phyloP scores from a whole-genome alignment of 35 echinoderm and acorn worm species.

The Chiridota heheva region DNA sequence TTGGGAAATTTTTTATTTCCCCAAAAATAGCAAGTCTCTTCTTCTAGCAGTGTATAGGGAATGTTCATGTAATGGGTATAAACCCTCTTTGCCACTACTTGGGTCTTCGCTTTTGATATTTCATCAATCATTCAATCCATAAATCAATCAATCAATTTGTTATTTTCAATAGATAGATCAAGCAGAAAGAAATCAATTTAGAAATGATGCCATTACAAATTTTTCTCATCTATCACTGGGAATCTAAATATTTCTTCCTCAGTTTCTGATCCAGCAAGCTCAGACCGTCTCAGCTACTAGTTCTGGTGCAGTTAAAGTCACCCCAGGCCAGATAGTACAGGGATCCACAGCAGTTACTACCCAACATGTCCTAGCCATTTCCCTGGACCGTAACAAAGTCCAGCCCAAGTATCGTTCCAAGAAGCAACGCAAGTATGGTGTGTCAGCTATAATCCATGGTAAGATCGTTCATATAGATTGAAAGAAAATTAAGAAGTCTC shows the following conservation, averaged over 20 bases:
- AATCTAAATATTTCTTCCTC: background rate
- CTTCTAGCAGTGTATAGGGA: too few species aligned
- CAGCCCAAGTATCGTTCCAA: constrained; percentile 77
- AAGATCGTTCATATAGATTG: background rate
- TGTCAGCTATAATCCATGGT: constrained; percentile 40
- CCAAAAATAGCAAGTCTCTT: too few species aligned
- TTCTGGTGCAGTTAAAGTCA: constrained; percentile 1
- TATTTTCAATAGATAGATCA: too few species aligned
- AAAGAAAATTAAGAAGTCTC: background rate
- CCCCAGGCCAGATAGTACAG: background rate
- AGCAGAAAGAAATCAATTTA: too few species aligned
- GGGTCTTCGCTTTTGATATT: too few species aligned
- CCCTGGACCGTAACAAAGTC: constrained; percentile 46
- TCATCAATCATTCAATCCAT: too few species aligned
- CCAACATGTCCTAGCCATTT: constrained; percentile 33
- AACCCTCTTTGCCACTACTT: too few species aligned
- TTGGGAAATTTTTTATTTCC: too few species aligned
- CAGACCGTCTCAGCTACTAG: constrained; percentile 30
- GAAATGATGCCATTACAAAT: too few species aligned
- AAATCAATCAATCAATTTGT: too few species aligned
- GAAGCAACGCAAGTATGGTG: constrained; percentile 65
- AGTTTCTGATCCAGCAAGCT: constrained; percentile 52
- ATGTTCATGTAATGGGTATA: too few species aligned
- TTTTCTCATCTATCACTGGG: too few species aligned
- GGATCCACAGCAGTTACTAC: constrained; percentile 18